Evolutionary conservation across 1,140 invertebrate species (phyloP).

Genomic region (Campoletis sonorensis): DNA sequence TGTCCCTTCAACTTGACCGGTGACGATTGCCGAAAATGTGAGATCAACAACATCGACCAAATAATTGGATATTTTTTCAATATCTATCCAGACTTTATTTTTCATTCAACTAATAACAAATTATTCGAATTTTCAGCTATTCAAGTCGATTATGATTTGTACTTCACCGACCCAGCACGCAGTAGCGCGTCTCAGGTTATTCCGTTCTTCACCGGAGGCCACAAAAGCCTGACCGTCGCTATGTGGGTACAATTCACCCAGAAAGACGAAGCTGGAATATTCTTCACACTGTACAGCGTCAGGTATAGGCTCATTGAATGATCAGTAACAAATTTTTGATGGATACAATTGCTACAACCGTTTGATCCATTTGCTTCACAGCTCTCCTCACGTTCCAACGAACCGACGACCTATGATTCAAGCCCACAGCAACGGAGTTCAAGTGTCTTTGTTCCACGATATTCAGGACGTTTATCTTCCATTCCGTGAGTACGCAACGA

Average conservation of each 20-base stretch:
- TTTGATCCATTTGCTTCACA: slow-evolving; percentile 67
- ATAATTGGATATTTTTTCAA: background rate
- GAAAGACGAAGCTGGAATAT: slow-evolving; percentile 92
- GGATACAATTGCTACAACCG: background rate
- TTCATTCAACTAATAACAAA: background rate
- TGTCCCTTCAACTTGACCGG: slow-evolving; percentile 98
- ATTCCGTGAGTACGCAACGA: slow-evolving; percentile 93
- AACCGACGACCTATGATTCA: slow-evolving; percentile 89
- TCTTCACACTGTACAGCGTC: slow-evolving; percentile 95
- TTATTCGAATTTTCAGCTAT: slow-evolving; percentile 81
- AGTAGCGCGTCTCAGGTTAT: slow-evolving; percentile 93
- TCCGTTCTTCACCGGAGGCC: slow-evolving; percentile 88
- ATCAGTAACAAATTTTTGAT: background rate
- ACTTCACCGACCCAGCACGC: slow-evolving; percentile 92
- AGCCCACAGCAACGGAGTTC: slow-evolving; percentile 92
- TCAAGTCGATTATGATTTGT: slow-evolving; percentile 96
- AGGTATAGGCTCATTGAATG: slow-evolving; percentile 74
- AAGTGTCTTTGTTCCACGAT: slow-evolving; percentile 92
- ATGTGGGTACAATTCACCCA: slow-evolving; percentile 98
- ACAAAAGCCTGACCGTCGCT: slow-evolving; percentile 90
- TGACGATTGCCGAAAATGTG: slow-evolving; percentile 96
- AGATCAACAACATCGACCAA: slow-evolving; percentile 60
- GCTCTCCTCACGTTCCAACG: slow-evolving; percentile 86
- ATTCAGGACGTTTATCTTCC: slow-evolving; percentile 93
- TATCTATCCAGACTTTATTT: background rate